Evolutionary conservation across 1,140 invertebrate genomes (phyloP).

Genomic region (Nephila pilipes): DNA sequence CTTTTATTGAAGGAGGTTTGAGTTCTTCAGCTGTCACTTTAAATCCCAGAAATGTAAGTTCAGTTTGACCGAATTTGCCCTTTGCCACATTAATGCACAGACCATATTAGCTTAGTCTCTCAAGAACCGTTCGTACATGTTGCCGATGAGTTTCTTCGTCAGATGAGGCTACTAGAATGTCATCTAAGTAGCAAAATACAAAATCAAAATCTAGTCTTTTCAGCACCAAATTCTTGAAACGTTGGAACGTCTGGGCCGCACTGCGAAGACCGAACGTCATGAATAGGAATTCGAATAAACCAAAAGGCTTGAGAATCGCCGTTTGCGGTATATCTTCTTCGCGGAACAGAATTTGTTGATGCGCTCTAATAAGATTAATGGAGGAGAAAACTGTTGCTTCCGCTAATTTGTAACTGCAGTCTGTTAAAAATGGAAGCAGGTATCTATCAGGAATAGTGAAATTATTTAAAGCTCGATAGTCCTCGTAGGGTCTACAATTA

Average conservation of each 20-base stretch:
- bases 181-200: no score
- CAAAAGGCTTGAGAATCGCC: background rate
- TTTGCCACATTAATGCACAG: conserved; percentile 79
- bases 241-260: background rate
- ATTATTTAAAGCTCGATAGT: background rate
- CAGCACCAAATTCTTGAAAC: background rate
- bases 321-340: no score
- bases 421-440: background rate
- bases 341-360: background rate
- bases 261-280: background rate
- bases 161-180: no score
- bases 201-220: background rate
- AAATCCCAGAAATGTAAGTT: conserved; percentile 67
- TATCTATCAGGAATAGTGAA: background rate
- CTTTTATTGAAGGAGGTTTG: conserved; percentile 26
- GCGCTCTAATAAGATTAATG: background rate
- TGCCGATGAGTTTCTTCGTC: conserved; percentile 80
- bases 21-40: conserved; percentile 31
- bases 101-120: conserved; percentile 79
- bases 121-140: conserved; percentile 80
- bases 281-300: background rate
- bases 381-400: background rate
- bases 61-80: conserved; percentile 66
- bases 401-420: background rate
- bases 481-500: background rate